Percentiles rank a stretch among this genome's conserved stretches.
Conservation (phyloP, 2,797 vertebrate genomes). For the Eulemur mongoz region DNA sequence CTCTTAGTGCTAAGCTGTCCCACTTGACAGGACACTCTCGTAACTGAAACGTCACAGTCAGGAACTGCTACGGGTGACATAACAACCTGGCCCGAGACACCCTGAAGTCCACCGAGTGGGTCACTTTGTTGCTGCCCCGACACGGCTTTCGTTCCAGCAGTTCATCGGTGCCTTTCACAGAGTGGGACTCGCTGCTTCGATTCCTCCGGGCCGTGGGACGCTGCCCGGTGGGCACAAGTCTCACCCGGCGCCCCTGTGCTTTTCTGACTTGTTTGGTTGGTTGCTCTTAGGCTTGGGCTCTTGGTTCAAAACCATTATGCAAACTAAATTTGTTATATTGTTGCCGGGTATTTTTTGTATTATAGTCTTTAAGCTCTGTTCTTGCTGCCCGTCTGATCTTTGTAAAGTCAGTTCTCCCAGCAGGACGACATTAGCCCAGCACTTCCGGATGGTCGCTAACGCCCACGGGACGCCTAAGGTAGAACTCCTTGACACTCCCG, state of each 20-base stretch:
- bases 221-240: background rate
- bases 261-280: background rate
- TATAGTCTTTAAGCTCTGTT: background rate
- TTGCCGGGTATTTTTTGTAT: background rate
- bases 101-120: background rate
- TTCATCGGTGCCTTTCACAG: background rate
- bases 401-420: background rate
- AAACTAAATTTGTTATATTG: background rate
- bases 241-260: background rate
- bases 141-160: no score
- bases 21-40: background rate
- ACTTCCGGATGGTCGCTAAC: background rate
- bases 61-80: background rate
- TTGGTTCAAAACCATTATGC: background rate
- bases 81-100: background rate
- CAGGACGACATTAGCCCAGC: background rate
- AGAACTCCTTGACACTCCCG: background rate
- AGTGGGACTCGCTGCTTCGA: background rate
- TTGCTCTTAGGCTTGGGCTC: background rate
- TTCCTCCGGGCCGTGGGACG: background rate
- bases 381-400: background rate
- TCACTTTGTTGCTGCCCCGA: background rate
- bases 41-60: background rate
- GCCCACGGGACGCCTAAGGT: background rate
- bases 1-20: background rate